Percentiles rank a stretch among this genome's conserved stretches.
phyloP scores from a whole-genome alignment of 2,888 invertebrate genomes.

The Sphaerophoria rueppellii region DNA sequence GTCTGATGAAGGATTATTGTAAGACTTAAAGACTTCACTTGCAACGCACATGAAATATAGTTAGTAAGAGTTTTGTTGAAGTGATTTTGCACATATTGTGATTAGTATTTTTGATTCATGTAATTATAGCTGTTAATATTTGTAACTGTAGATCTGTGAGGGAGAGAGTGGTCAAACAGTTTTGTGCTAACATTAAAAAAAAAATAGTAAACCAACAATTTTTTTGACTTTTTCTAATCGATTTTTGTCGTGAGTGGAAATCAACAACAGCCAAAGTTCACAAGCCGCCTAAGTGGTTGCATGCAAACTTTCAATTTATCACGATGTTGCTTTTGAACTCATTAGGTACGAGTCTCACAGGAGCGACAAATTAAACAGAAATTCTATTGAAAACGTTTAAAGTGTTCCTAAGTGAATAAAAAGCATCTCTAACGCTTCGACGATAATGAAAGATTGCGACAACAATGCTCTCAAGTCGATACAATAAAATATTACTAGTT shows the following conservation, averaged over 20 bases:
- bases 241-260: neutral
- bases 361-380: slow-evolving; percentile 8
- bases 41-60: neutral
- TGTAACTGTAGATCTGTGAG: slow-evolving; percentile 51
- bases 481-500: neutral
- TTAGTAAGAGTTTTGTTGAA: slow-evolving; percentile 24
- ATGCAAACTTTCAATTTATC: neutral
- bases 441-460: slow-evolving; percentile 26
- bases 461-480: slow-evolving; percentile 1
- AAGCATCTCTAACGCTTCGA: slow-evolving; percentile 40
- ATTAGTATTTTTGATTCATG: slow-evolving; percentile 31
- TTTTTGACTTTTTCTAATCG: neutral
- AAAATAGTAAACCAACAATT: neutral
- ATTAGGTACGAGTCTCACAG: neutral
- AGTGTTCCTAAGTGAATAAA: slow-evolving; percentile 55
- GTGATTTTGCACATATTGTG: slow-evolving; percentile 23
- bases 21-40: slow-evolving; percentile 1
- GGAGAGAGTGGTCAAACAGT: slow-evolving; percentile 38
- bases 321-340: neutral
- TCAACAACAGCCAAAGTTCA: neutral
- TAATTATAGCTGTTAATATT: neutral
- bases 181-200: slow-evolving; percentile 67
- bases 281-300: no score
- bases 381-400: slow-evolving; percentile 55
- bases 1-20: neutral